Base-by-base conservation (phyloP, 2,797 vertebrate species). In the Typhlichthys eigenmanni region DNA sequence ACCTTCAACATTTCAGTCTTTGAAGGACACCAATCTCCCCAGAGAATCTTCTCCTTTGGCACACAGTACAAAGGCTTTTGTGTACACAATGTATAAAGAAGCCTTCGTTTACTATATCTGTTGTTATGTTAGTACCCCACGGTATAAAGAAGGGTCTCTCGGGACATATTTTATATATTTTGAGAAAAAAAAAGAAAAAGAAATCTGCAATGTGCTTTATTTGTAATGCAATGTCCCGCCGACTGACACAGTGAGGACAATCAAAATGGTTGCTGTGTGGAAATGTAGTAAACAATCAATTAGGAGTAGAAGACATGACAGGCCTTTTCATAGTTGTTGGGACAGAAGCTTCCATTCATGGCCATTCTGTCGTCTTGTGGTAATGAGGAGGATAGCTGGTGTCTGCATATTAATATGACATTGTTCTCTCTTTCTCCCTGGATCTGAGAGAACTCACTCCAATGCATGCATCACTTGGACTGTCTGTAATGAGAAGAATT, bases 381-480 rank as follows among this genome's bases (percentile, higher is more conserved):
- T 91, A 91, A 90, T 90, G 90, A 89, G 88, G 79, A 87, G 84
- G 78, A 85, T 83, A 85, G 83, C 78, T 85, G 81, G 80, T 87
- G 86, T 92, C 81, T 46, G 67, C 80, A 82, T 86, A 91, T 93
- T 89, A 93, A 93, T 92, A 91, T 91, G 87, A 89, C 90, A 92
- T 92, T 92, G 92, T 93, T 92, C 85, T 85, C 80, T 76, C 72
- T 87, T 74, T 88, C 38, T 84, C 79, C 80, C 84, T 49, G 76
- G 78, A 87, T 90, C 85, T 89, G 82, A 86, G 85, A 77, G 85
- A 79, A 74, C 77, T 73, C 85, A 68, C 82, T 81, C 70, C 74
- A 85, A 89, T 89, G 86, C 85, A 80, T 78, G 70, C 52, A 46
- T 75, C 76, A 83, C 76, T 78, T 76, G 69, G 74, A 80, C 47